Percentiles rank a stretch among this genome's conserved stretches.
These are phyloP conservation scores for Apamea monoglypha DNA, from an alignment of 2,888 invertebrate genomes.

Conservation along the genomic window DNA sequence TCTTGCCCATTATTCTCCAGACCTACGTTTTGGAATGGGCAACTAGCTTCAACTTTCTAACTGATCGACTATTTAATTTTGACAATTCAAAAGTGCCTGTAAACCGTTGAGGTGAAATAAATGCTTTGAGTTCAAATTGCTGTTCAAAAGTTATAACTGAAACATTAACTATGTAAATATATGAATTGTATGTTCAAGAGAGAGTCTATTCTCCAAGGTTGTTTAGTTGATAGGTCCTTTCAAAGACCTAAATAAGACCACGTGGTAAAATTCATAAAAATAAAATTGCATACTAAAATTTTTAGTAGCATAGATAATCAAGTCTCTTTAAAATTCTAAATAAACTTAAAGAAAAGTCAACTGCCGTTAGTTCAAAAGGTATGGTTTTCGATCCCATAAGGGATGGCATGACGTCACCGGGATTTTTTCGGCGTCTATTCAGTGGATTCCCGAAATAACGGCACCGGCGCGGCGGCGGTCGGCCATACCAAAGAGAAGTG, in stretches of 20 bases:
- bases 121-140: background rate
- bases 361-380: slow-evolving; percentile 60
- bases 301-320: background rate
- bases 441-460: slow-evolving; percentile 64
- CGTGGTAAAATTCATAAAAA: background rate
- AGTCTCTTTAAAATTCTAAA: slow-evolving; percentile 27
- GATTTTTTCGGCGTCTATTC: slow-evolving; percentile 54
- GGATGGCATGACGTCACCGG: slow-evolving; percentile 72
- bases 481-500: slow-evolving; percentile 43
- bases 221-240: background rate
- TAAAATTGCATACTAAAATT: background rate
- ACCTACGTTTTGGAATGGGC: too few relatives aligned
- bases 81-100: too few relatives aligned
- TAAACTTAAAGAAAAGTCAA: slow-evolving; percentile 50
- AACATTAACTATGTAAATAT: background rate
- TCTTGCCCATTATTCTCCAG: too few relatives aligned
- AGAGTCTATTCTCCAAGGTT: background rate
- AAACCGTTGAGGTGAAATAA: too few relatives aligned
- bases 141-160: background rate
- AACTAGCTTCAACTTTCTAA: too few relatives aligned
- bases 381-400: slow-evolving; percentile 56
- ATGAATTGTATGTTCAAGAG: background rate
- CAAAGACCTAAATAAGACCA: slow-evolving; percentile 1
- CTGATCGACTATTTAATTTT: too few relatives aligned
- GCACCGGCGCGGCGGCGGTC: slow-evolving; percentile 24